These are phyloP conservation scores for Physella acuta DNA, from an alignment of 1,140 invertebrate genomes.

Conservation along the genomic window DNA sequence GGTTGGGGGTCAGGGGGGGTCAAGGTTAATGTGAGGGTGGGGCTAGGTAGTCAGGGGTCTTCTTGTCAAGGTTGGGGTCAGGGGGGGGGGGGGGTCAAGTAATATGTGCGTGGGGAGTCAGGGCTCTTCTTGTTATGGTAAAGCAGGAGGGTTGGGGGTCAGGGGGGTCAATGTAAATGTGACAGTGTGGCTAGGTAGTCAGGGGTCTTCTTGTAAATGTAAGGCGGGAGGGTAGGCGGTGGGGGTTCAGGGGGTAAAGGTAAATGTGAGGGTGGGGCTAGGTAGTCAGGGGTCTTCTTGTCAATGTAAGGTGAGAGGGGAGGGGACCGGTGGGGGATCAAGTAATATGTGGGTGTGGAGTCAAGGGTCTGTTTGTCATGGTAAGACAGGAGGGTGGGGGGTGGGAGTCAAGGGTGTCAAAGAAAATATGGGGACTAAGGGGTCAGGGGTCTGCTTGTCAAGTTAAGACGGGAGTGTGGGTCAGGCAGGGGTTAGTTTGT, in stretches of 20 bases:
- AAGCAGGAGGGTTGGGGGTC: too few species aligned
- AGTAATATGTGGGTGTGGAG: background rate
- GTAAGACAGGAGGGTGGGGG: too few species aligned
- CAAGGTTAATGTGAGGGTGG: background rate
- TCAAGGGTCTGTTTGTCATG: conserved; percentile 1
- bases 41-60: background rate
- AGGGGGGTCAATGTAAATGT: background rate
- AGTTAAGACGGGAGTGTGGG: too few species aligned
- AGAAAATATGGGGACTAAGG: too few species aligned
- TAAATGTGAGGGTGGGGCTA: background rate
- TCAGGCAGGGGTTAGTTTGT: background rate
- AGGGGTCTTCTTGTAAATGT: conserved; percentile 36
- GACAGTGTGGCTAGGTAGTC: conserved; percentile 26
- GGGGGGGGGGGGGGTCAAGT: too few species aligned
- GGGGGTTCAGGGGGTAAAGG: too few species aligned
- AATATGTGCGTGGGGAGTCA: too few species aligned
- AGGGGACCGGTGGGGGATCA: background rate
- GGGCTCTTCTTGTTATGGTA: too few species aligned
- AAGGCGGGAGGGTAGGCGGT: conserved; percentile 6
- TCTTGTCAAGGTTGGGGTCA: too few species aligned
- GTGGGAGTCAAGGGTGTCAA: too few species aligned
- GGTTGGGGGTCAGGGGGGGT: background rate
- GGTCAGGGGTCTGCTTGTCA: background rate
- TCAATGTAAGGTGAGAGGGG: background rate
- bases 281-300: background rate